Evolutionary conservation across 2,888 invertebrate genomes (phyloP).

Genomic region (Arctia plantaginis): DNA sequence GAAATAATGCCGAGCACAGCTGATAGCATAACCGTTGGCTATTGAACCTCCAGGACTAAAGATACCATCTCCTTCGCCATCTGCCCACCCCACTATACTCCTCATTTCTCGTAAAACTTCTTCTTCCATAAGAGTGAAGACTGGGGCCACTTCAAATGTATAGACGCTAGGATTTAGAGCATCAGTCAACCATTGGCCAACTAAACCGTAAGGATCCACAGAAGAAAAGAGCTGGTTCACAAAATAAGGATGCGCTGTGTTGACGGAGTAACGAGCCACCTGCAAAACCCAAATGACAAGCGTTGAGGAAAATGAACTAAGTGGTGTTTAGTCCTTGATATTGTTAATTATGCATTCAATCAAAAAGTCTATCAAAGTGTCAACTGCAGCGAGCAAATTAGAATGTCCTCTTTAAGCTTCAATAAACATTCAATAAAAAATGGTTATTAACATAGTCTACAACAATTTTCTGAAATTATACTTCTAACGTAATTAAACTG

Average conservation of each 20-base stretch:
- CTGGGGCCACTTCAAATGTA: conserved; percentile 96
- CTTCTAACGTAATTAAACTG: not conserved
- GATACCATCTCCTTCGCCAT: conserved; percentile 93
- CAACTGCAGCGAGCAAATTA: conserved; percentile 8
- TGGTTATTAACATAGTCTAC: conserved; percentile 2
- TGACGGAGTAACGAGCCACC: conserved; percentile 92
- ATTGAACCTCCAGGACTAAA: conserved; percentile 97
- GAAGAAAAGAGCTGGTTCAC: conserved; percentile 95
- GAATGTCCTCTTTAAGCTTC: conserved; percentile 14
- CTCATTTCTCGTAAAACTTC: conserved; percentile 93
- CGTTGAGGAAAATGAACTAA: not conserved
- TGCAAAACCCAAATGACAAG: conserved; percentile 41
- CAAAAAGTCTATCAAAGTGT: not conserved
- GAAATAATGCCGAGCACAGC: conserved; percentile 91
- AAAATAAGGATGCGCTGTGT: conserved; percentile 96
- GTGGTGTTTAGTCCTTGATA: conserved; percentile 10
- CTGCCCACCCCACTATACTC: conserved; percentile 90
- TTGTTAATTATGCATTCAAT: conserved; percentile 6
- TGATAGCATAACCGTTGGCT: conserved; percentile 96
- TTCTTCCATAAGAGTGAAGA: conserved; percentile 95
- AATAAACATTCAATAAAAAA: conserved; percentile 1
- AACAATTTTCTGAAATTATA: conserved; percentile 2
- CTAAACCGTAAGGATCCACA: conserved; percentile 93
- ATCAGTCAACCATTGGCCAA: conserved; percentile 95
- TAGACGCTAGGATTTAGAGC: conserved; percentile 95